Conservation (phyloP, 1,140 invertebrate species). For the Rhopalosiphum padi region DNA sequence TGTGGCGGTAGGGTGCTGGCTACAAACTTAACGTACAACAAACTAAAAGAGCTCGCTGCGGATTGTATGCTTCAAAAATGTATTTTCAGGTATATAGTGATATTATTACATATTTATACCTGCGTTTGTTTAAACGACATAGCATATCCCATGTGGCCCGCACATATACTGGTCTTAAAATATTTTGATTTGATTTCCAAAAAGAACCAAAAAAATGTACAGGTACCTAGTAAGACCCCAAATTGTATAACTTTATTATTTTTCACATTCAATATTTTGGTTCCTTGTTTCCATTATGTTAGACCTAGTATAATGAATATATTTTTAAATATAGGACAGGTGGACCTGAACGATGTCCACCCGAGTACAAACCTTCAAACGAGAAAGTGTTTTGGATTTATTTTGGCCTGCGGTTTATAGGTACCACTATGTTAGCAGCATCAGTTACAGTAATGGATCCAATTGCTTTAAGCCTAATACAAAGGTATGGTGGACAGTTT, state of each 20-base stretch:
- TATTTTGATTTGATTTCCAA: neutral
- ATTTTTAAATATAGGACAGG: slow-evolving; percentile 65
- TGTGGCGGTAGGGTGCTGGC: slow-evolving; percentile 73
- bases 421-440: slow-evolving; percentile 76
- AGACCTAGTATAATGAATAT: neutral
- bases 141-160: too few relatives aligned
- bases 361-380: slow-evolving; percentile 76
- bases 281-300: neutral
- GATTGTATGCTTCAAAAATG: slow-evolving; percentile 78
- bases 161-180: too few relatives aligned
- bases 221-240: neutral
- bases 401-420: slow-evolving; percentile 76
- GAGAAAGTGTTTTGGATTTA: slow-evolving; percentile 81
- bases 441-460: slow-evolving; percentile 84
- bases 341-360: slow-evolving; percentile 76
- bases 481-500: slow-evolving; percentile 80
- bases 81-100: slow-evolving; percentile 67
- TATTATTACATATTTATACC: neutral
- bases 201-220: neutral
- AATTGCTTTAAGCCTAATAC: slow-evolving; percentile 80
- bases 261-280: neutral
- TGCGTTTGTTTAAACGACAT: too few relatives aligned
- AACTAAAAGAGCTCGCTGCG: slow-evolving; percentile 67
- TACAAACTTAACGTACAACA: slow-evolving; percentile 70
- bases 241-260: neutral